These are phyloP conservation scores for Mastomys natalensis DNA, from an alignment of 2,113 vertebrate species.

Conservation along the genomic window DNA sequence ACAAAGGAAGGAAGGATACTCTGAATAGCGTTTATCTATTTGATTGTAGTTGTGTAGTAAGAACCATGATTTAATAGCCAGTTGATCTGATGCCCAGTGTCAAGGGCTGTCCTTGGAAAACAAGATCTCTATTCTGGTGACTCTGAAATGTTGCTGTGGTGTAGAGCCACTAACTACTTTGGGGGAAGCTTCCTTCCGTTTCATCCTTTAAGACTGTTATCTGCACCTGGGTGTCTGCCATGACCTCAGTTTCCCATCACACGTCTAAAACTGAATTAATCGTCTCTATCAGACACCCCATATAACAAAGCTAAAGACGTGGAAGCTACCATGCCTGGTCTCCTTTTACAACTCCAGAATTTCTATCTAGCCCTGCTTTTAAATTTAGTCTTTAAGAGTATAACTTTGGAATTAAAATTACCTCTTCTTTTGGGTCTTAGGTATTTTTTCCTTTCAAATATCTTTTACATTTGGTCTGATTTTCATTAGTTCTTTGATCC, in stretches of 20 bases:
- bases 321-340: background rate
- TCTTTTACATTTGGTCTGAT: background rate
- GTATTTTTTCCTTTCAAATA: conserved; percentile 6
- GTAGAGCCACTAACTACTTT: conserved; percentile 46
- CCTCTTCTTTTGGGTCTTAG: background rate
- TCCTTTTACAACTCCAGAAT: background rate
- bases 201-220: conserved; percentile 35
- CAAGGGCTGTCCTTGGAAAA: background rate
- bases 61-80: background rate
- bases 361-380: background rate
- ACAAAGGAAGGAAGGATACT: background rate
- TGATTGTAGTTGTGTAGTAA: background rate
- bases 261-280: conserved; percentile 46
- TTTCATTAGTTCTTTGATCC: background rate
- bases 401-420: conserved; percentile 36
- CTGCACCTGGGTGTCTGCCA: conserved; percentile 43
- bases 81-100: background rate
- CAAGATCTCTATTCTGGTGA: background rate
- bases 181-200: conserved; percentile 41
- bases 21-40: background rate
- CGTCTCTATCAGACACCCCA: background rate
- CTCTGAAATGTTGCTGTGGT: background rate
- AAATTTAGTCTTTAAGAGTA: background rate
- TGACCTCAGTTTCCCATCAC: conserved; percentile 19
- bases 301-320: conserved; percentile 19